A percentile compares a stretch with the other conserved stretches of the same genome.
Conservation (phyloP, 2,113 vertebrate genomes). For the Urocolius indicus region DNA sequence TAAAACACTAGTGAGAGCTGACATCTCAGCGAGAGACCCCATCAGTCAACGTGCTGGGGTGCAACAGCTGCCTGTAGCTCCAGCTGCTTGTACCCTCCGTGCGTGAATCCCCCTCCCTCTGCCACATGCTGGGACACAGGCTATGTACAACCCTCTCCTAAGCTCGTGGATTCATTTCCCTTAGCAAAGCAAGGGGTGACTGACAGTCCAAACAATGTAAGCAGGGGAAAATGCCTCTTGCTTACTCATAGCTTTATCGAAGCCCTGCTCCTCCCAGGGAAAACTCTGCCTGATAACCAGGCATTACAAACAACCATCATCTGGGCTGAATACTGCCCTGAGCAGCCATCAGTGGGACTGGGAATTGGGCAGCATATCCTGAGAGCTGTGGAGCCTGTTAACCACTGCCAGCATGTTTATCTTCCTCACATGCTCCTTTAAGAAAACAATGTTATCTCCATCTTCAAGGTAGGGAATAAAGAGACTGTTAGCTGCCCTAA, state of each 20-base stretch:
- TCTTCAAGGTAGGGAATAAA: not conserved
- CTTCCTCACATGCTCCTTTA: not conserved
- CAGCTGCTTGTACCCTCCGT: not conserved
- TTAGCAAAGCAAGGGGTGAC: not conserved
- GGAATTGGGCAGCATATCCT: not conserved
- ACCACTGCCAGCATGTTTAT: not conserved
- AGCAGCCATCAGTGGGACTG: not conserved
- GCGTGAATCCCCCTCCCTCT: not conserved
- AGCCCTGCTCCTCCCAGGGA: not conserved
- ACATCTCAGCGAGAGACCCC: not conserved
- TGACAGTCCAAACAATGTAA: not conserved
- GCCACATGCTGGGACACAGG: not conserved
- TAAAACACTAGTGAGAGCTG: not conserved
- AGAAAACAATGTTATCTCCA: not conserved
- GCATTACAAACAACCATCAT: not conserved
- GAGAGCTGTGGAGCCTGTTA: not conserved
- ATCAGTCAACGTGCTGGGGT: not conserved
- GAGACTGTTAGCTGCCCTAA: not conserved
- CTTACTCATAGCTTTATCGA: not conserved
- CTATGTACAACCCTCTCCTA: not conserved
- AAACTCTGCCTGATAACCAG: not conserved
- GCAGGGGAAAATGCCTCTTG: not conserved
- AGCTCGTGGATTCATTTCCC: not conserved
- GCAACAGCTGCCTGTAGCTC: slow-evolving; percentile 18
- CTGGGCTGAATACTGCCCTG: not conserved